Conservation (phyloP, 2,113 vertebrate genomes). For the Atrichornis clamosus region DNA sequence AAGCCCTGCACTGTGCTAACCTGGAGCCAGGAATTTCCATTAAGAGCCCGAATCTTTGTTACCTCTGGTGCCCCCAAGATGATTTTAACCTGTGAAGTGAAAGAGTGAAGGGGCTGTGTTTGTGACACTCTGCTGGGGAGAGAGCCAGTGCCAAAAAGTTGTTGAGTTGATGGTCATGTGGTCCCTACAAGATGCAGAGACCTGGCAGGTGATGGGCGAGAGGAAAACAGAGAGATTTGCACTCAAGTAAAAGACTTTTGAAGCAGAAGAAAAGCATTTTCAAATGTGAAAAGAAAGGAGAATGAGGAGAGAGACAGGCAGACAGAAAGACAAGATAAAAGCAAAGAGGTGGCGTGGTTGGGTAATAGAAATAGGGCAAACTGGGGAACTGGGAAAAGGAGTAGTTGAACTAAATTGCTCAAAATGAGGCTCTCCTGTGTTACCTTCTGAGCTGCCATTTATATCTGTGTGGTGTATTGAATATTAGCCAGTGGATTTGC, state of each 20-base stretch:
- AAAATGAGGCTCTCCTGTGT: conserved; percentile 18
- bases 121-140: neutral
- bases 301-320: neutral
- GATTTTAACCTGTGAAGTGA: neutral
- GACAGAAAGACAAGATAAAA: neutral
- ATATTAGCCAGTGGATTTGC: conserved; percentile 8
- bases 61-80: neutral
- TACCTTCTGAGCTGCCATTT: neutral
- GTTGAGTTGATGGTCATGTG: neutral
- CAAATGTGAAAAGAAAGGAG: neutral
- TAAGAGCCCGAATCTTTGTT: neutral
- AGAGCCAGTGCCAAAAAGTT: neutral
- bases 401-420: conserved; percentile 28
- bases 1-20: neutral
- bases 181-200: neutral
- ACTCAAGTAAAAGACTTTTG: neutral
- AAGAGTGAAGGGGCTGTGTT: neutral
- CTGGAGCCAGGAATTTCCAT: neutral
- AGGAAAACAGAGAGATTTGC: neutral
- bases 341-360: neutral
- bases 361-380: neutral
- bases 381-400: neutral
- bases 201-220: neutral
- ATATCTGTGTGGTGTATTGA: neutral
- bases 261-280: neutral